Conservation (phyloP, 2,113 vertebrate genomes). For the Gopherus flavomarginatus region DNA sequence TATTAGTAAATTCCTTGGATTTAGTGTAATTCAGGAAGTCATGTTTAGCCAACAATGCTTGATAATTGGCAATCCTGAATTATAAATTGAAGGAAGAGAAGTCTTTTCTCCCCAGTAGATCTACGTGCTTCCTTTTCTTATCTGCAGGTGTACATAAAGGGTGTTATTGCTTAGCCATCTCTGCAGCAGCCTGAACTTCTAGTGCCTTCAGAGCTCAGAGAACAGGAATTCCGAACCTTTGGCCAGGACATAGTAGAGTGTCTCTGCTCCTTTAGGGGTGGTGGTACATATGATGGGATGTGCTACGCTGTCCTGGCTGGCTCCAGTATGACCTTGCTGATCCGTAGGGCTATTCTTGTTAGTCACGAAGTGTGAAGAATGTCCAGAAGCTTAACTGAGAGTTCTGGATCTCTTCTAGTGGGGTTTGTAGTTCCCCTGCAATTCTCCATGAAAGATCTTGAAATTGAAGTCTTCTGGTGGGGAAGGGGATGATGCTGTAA, state of each 20-base stretch:
- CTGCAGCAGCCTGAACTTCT: too few relatives aligned
- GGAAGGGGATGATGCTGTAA: neutral
- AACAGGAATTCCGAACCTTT: too few relatives aligned
- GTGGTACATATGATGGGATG: neutral
- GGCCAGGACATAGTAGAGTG: neutral
- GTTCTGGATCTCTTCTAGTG: neutral
- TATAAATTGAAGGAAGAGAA: too few relatives aligned
- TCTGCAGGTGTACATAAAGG: too few relatives aligned
- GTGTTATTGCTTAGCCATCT: too few relatives aligned
- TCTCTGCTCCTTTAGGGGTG: neutral
- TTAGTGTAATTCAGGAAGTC: neutral
- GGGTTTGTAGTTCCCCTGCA: neutral
- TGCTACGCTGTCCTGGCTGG: neutral
- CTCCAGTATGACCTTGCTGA: neutral
- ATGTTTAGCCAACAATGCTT: too few relatives aligned
- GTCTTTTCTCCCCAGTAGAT: too few relatives aligned
- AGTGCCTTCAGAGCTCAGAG: too few relatives aligned
- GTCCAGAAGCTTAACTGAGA: neutral
- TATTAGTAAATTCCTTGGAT: neutral
- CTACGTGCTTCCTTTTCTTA: too few relatives aligned
- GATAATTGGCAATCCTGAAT: too few relatives aligned
- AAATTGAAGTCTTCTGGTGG: neutral
- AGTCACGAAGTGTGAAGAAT: neutral
- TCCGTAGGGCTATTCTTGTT: neutral
- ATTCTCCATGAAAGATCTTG: neutral